Evolutionary conservation across 2,888 invertebrate genomes (phyloP).

Genomic region (Amaurobius ferox): DNA sequence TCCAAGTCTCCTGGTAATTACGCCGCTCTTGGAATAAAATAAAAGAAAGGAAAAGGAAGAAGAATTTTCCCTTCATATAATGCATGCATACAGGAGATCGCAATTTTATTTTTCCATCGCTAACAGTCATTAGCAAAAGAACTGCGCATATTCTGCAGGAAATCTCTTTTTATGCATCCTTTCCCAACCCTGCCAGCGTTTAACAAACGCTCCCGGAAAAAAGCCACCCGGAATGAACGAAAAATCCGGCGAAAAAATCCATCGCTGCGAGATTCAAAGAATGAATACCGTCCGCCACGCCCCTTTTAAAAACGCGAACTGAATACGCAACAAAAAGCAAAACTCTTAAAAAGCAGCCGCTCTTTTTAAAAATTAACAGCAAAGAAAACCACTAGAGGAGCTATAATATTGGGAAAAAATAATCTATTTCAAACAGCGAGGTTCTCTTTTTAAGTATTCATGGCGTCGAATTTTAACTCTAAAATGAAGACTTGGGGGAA

Average conservation of each 20-base stretch:
- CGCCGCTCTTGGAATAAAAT: neutral
- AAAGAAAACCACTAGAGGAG: constrained; percentile 8
- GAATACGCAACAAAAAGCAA: constrained; percentile 32
- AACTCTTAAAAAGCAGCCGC: constrained; percentile 30
- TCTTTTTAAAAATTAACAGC: constrained; percentile 43
- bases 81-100: constrained; percentile 11
- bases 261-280: constrained; percentile 34
- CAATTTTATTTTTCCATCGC: constrained; percentile 11
- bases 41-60: neutral
- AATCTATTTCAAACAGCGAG: constrained; percentile 12
- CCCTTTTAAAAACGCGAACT: constrained; percentile 29
- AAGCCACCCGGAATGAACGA: neutral
- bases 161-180: constrained; percentile 16
- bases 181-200: neutral
- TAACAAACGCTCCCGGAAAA: constrained; percentile 15
- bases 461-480: constrained; percentile 42
- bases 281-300: constrained; percentile 27
- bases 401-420: neutral
- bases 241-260: constrained; percentile 54
- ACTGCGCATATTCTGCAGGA: constrained; percentile 1
- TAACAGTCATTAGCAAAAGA: constrained; percentile 16
- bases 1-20: constrained; percentile 7
- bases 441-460: constrained; percentile 62
- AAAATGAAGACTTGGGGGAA: constrained; percentile 41
- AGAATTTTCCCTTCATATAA: neutral